Evolutionary conservation across 2,888 invertebrate species (phyloP).

Genomic region (Torymus aiolomorphi): DNA sequence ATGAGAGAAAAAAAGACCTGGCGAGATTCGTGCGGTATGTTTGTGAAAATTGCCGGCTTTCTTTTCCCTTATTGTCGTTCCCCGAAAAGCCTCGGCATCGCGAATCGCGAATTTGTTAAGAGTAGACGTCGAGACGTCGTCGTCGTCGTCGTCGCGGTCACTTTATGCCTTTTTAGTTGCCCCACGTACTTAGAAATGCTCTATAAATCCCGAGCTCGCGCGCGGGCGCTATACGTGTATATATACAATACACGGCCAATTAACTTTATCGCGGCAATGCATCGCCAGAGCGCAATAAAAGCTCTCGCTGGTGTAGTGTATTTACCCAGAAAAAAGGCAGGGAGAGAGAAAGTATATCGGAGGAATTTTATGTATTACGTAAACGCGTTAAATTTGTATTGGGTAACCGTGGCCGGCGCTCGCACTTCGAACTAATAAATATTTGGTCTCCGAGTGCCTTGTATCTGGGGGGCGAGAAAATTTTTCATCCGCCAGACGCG

Average conservation of each 20-base stretch:
- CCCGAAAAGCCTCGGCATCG: conserved; percentile 19
- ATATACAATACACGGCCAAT: conserved; percentile 31
- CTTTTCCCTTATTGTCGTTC: conserved; percentile 42
- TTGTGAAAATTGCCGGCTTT: conserved; percentile 32
- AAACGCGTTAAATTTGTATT: conserved; percentile 17
- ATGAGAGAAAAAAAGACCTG: conserved; percentile 10
- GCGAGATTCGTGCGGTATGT: background rate
- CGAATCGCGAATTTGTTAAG: conserved; percentile 42
- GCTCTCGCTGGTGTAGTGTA: conserved; percentile 25
- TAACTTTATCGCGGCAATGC: conserved; percentile 51
- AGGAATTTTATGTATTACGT: conserved; percentile 23
- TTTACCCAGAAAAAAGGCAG: conserved; percentile 11
- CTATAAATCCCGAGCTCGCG: conserved; percentile 33
- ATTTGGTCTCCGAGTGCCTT: conserved; percentile 4
- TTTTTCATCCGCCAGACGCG: background rate
- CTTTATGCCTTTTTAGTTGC: conserved; percentile 42
- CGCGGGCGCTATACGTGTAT: conserved; percentile 2
- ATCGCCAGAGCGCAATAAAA: conserved; percentile 43
- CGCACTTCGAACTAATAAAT: conserved; percentile 24
- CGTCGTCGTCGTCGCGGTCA: background rate
- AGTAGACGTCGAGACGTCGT: conserved; percentile 17
- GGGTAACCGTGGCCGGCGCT: background rate
- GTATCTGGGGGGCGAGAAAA: too few species aligned
- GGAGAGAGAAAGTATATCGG: conserved; percentile 17
- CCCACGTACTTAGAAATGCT: conserved; percentile 43